phyloP scores from a whole-genome alignment of 35 echinoderm and acorn worm genomes.

The Stichopus chloronotus region DNA sequence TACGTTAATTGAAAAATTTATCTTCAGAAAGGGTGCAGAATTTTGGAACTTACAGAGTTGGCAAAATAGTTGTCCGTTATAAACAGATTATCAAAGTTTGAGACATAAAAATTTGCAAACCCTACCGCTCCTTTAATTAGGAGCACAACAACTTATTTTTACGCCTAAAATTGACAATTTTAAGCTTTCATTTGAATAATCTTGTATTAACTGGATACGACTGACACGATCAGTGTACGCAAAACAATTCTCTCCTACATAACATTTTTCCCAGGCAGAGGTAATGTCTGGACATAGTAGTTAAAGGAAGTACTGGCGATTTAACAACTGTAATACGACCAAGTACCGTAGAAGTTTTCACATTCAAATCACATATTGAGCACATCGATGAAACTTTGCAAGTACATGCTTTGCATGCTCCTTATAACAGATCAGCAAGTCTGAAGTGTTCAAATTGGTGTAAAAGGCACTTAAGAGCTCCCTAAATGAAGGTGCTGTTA shows the following conservation, averaged over 20 bases:
- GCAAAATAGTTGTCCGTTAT: background rate
- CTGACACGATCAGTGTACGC: background rate
- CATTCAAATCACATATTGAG: too few species aligned
- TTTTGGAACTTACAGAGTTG: background rate
- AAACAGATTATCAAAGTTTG: background rate
- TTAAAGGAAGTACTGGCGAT: background rate
- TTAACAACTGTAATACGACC: background rate
- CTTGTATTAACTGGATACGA: background rate
- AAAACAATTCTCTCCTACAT: background rate
- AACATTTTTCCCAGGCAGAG: background rate
- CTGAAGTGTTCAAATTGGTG: too few species aligned
- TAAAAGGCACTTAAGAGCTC: too few species aligned
- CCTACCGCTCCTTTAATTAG: background rate
- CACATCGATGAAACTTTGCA: too few species aligned
- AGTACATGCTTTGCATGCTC: too few species aligned
- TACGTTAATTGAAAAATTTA: slow-evolving; percentile 1
- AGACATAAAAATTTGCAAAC: background rate
- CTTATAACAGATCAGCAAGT: too few species aligned
- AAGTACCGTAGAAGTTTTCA: background rate
- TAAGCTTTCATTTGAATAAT: slow-evolving; percentile 8
- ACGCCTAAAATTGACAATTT: background rate
- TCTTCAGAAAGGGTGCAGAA: background rate
- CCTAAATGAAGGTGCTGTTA: too few species aligned
- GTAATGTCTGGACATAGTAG: background rate
- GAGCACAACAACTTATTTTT: background rate